Conservation (phyloP, 1,140 invertebrate genomes). For the Ceratoteleas bidentatus region DNA sequence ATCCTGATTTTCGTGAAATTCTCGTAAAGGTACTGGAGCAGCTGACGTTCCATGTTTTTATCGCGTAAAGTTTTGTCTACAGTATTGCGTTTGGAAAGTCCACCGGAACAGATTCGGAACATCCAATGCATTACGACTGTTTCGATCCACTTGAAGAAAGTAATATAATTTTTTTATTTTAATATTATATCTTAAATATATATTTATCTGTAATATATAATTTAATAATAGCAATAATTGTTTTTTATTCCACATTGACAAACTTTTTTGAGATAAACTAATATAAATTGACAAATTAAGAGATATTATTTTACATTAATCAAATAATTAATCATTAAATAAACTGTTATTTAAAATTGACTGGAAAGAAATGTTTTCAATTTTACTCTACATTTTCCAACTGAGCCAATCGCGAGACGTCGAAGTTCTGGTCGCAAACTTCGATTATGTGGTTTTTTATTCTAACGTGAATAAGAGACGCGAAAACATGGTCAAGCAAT, state of each 20-base stretch:
- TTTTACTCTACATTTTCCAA: conserved; percentile 85
- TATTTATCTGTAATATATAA: too few relatives aligned
- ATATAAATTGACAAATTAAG: too few relatives aligned
- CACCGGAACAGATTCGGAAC: conserved; percentile 81
- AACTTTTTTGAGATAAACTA: too few relatives aligned
- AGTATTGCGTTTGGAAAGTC: conserved; percentile 82
- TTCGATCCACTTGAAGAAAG: conserved; percentile 61
- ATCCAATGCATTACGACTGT: conserved; percentile 65
- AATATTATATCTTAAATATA: too few relatives aligned
- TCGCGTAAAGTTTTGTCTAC: conserved; percentile 83
- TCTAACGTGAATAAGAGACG: conserved; percentile 89
- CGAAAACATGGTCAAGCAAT: conserved; percentile 90
- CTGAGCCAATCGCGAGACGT: conserved; percentile 87
- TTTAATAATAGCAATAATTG: too few relatives aligned
- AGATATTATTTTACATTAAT: too few relatives aligned
- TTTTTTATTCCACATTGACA: too few relatives aligned
- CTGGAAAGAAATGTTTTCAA: too few relatives aligned
- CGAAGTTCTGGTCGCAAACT: conserved; percentile 91
- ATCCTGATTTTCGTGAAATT: conserved; percentile 94
- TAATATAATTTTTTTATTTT: too few relatives aligned
- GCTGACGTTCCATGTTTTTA: conserved; percentile 86
- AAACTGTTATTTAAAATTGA: too few relatives aligned
- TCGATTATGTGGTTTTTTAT: conserved; percentile 91
- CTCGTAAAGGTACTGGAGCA: conserved; percentile 93
- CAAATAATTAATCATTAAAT: too few relatives aligned